Evolutionary conservation across 2,113 vertebrate species (phyloP).

Genomic region (Pyrgilauda ruficollis): DNA sequence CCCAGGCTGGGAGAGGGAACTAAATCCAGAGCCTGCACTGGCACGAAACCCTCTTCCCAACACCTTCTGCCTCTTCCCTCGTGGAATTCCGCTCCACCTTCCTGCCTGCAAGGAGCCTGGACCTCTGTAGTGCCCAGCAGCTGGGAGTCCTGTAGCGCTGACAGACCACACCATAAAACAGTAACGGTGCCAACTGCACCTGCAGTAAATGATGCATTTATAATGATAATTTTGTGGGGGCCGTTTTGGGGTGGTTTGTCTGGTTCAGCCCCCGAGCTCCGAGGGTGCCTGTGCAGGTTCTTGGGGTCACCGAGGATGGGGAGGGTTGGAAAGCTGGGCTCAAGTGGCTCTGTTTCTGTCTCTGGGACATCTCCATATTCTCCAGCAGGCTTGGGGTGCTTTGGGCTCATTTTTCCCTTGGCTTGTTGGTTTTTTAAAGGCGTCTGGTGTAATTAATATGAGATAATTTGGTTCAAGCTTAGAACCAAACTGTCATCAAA

Average conservation of each 20-base stretch:
- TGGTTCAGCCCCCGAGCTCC: background rate
- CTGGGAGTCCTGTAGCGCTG: rapidly evolving
- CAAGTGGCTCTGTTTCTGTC: background rate
- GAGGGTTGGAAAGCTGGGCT: background rate
- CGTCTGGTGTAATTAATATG: background rate
- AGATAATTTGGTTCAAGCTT: background rate
- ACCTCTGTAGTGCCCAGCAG: rapidly evolving
- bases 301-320: background rate
- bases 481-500: background rate
- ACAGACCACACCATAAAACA: rapidly evolving
- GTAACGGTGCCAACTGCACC: rapidly evolving
- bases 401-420: background rate
- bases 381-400: background rate
- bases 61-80: background rate
- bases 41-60: background rate
- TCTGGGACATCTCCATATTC: rapidly evolving
- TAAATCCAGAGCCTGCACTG: background rate
- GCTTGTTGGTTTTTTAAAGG: background rate
- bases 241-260: rapidly evolving
- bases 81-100: background rate
- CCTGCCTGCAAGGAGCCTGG: background rate
- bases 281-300: background rate
- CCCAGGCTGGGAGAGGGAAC: background rate
- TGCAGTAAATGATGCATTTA: rapidly evolving
- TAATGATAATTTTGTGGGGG: rapidly evolving